Evolutionary conservation across 2,888 invertebrate genomes (phyloP), one percentile per base, ranked within the genome.

Genomic region (Oligia latruncula): DNA sequence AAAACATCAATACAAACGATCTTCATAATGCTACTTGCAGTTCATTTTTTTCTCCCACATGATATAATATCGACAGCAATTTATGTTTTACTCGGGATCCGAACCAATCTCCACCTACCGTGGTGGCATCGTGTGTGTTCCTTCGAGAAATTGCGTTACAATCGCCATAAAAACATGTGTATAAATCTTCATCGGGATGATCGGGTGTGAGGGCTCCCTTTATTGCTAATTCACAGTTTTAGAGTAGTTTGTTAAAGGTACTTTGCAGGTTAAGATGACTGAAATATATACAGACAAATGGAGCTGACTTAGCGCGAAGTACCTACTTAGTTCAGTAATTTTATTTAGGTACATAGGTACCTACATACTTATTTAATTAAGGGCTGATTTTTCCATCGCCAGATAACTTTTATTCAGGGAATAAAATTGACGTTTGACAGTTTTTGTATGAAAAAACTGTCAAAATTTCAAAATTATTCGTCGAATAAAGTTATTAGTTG

Each of bases 131-230:
- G 88, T 90, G 91, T 91, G 91, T 82, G 91, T 90, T 88, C 89
- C 82, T 77, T 84, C 87, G 80, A 83, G 87, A 89, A 90, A 89
- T 91, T 84, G 87, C 84, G 86, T 90, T 89, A 90, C 86, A 87
- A 86, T 87, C 87, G 84, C 89, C 87, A 90, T 91, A 91, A 92
- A 91, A 90, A 85, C 83, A 80, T 72, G 87, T 91, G 87, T 91
- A 92, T 90, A 92, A 89, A 90, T 91, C 90, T 91, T 92, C 88
- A 92, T 91, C 82, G 87, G 71, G 85, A 78, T 78, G 83, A 88
- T 83, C 87, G 87, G 84, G 76, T 78, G 81, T 82, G 78, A 86
- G 82, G 76, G 84, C 74, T 86, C 72, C 74, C 83, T 90, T 90
- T 90, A 90, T 89, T 85, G 84, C 86, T 84, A 84, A 90, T 90